A percentile compares a stretch with the other conserved stretches of the same genome.
phyloP scores from a whole-genome alignment of 1,140 invertebrate species.

The Halictus rubicundus region DNA sequence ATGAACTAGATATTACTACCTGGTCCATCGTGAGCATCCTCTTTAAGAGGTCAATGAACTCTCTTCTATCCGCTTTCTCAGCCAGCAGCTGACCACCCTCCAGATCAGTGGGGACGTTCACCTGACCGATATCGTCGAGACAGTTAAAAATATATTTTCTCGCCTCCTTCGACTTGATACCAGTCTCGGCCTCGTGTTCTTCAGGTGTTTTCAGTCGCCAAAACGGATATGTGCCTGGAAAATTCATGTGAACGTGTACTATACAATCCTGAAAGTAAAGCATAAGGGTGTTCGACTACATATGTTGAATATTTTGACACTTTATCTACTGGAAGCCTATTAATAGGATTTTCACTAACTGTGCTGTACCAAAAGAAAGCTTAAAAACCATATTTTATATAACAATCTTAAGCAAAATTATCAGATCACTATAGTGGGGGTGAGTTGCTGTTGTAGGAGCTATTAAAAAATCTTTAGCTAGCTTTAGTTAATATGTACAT shows the following conservation, averaged over 20 bases:
- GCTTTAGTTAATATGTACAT: too few species aligned
- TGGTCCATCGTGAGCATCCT: slow-evolving; percentile 99
- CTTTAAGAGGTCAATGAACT: slow-evolving; percentile 98
- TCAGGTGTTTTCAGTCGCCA: slow-evolving; percentile 99
- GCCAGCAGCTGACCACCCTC: slow-evolving; percentile 96
- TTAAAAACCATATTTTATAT: too few species aligned
- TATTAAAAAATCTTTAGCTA: too few species aligned
- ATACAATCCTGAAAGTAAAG: too few species aligned
- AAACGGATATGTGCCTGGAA: slow-evolving; percentile 92
- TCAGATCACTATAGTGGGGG: too few species aligned
- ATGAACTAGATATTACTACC: slow-evolving; percentile 84
- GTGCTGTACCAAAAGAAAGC: too few species aligned
- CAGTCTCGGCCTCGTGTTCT: slow-evolving; percentile 98
- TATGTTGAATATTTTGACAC: background rate
- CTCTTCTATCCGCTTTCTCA: slow-evolving; percentile 96
- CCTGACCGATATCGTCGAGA: slow-evolving; percentile 98
- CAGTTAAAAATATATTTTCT: slow-evolving; percentile 99
- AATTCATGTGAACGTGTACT: too few species aligned
- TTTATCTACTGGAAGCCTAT: too few species aligned
- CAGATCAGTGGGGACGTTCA: slow-evolving; percentile 98
- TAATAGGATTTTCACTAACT: too few species aligned
- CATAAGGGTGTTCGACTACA: background rate
- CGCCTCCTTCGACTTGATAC: slow-evolving; percentile 99
- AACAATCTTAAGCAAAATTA: too few species aligned
- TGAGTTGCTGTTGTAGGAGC: too few species aligned